Base-by-base conservation (phyloP, 1,140 invertebrate genomes). In the Cyphomyrmex costatus region DNA sequence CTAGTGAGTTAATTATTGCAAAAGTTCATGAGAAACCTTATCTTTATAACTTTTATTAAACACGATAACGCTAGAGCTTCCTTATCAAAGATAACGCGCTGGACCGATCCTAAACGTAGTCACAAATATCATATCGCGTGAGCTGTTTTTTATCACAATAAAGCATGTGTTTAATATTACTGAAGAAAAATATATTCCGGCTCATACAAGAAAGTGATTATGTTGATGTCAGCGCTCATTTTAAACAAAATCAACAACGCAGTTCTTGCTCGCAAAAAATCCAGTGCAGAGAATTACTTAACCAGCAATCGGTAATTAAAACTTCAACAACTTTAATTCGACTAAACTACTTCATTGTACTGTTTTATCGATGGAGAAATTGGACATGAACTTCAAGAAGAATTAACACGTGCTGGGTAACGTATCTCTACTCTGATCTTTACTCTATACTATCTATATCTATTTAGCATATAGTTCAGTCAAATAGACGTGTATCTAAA, bases 1-100 rank as follows among this genome's bases (percentile, higher is more conserved):
- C 2, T 46, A 49, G 4, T 7, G 51, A 14, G 27, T 60, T 49
- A 46, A 58, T 61, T 83, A 51, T 74, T 61, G 68, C 19, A 60
- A 61, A 60, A 49, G 19, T 83, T 83, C n/a, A 60, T 60, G 27
- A 73, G 68, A 61, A 33, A 74, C 14, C 79, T 83, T 83, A 83
- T 83, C 79, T 83, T 83, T 60, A 74, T n/a, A 83, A 74, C 79
- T 83, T 74, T 60, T 27, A 83, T 46, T 49, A 83, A 46, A 56
- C 53, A 24, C 19, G 73, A 85, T 85, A 85, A 30, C 73, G 60
- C 1, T 53, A 33, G 24, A 42, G 82, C 82, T 76, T 56, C 21
- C 46, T 85, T 85, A 85, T 85, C 82, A 66, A 49, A 65, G 82
- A 85, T 85, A 85, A 85, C 61, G 27, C 10, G n/a, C 21, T 78